Evolutionary conservation across 2,113 vertebrate genomes (phyloP).

Genomic region (Hemiscyllium ocellatum): DNA sequence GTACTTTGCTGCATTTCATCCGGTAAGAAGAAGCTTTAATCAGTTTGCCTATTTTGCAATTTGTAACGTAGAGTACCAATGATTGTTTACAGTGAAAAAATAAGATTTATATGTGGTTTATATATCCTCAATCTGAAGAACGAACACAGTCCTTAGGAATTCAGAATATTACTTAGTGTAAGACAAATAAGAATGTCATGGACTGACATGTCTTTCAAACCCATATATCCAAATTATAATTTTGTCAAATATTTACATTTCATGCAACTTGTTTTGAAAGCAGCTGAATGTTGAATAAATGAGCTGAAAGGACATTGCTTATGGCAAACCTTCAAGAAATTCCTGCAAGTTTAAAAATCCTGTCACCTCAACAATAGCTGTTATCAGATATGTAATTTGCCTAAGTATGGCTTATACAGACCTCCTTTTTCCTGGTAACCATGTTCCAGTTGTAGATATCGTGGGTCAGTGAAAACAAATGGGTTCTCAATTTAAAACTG

Average conservation of each 20-base stretch:
- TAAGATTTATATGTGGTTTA: background rate
- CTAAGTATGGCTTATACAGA: background rate
- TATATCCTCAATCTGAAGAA: background rate
- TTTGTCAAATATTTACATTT: constrained; percentile 31
- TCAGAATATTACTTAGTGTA: background rate
- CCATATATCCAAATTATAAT: constrained; percentile 12
- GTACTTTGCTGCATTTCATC: background rate
- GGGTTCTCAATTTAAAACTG: background rate
- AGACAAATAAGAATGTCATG: background rate
- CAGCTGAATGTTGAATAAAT: constrained; percentile 15
- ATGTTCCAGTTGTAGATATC: background rate
- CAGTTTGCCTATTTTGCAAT: constrained; percentile 15
- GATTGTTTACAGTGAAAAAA: constrained; percentile 12
- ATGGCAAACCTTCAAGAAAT: background rate
- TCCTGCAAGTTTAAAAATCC: background rate
- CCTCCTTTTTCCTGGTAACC: background rate
- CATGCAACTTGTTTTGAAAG: constrained; percentile 19
- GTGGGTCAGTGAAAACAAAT: constrained; percentile 1
- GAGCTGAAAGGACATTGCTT: constrained; percentile 17
- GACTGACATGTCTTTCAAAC: background rate
- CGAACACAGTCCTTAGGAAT: background rate
- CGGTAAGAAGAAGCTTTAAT: background rate
- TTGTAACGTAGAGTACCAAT: constrained; percentile 6
- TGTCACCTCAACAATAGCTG: constrained; percentile 3
- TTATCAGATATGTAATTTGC: constrained; percentile 21